These are phyloP conservation scores for Rousettus leschenaultii DNA, from an alignment of 2,113 vertebrate genomes.

Conservation along the genomic window DNA sequence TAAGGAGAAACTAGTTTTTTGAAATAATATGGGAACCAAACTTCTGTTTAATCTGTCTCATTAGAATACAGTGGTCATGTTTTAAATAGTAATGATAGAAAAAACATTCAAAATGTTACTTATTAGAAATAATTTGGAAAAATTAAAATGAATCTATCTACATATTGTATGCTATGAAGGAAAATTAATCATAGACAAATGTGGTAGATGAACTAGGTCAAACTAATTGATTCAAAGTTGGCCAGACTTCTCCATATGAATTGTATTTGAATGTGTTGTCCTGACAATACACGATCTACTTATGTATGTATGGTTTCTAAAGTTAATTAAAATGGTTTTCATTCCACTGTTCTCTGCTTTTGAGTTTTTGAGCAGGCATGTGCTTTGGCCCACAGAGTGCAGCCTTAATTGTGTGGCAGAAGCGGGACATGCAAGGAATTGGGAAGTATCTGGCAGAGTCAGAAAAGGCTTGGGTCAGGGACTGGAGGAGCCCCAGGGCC, in stretches of 20 bases:
- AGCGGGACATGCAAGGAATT: background rate
- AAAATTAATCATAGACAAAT: conserved; percentile 42
- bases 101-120: background rate
- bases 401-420: background rate
- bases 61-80: conserved; percentile 11
- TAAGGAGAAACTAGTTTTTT: conserved; percentile 46
- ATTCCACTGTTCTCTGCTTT: background rate
- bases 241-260: background rate
- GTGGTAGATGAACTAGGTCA: background rate
- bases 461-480: background rate
- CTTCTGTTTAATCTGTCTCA: background rate
- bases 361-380: background rate
- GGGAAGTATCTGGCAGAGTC: background rate
- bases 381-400: background rate
- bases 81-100: conserved; percentile 45
- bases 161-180: background rate
- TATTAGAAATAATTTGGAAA: conserved; percentile 52
- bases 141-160: conserved; percentile 45
- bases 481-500: background rate
- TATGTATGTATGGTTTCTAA: background rate
- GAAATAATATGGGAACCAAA: background rate
- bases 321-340: background rate
- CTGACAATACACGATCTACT: background rate
- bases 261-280: background rate
- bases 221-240: conserved; percentile 21